Evolutionary conservation across 2,113 vertebrate species (phyloP).

Genomic region (Crotophaga sulcirostris): DNA sequence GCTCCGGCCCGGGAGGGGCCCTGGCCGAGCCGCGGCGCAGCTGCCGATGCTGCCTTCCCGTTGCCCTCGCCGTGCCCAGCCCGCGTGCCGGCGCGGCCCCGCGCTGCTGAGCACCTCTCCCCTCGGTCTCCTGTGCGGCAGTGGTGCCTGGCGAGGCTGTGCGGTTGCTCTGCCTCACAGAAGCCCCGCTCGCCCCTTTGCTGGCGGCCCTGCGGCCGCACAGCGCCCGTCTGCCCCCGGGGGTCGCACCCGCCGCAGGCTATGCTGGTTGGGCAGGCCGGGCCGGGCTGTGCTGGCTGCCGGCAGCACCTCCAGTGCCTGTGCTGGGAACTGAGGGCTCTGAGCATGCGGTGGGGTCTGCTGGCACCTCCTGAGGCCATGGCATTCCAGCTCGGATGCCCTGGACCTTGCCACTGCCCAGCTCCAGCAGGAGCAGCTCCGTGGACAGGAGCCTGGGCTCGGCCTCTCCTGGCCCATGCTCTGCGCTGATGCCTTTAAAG

Average conservation of each 20-base stretch:
- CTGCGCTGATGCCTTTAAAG: rapidly evolving
- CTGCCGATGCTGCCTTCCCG: too few relatives aligned
- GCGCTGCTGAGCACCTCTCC: too few relatives aligned
- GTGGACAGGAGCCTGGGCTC: neutral
- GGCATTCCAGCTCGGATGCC: rapidly evolving
- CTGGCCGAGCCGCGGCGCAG: too few relatives aligned
- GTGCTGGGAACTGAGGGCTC: rapidly evolving
- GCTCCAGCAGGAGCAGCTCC: neutral
- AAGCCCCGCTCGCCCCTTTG: rapidly evolving
- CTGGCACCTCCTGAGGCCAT: rapidly evolving
- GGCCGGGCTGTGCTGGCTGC: neutral
- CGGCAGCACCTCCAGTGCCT: rapidly evolving
- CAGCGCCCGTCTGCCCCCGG: too few relatives aligned
- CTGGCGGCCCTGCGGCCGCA: neutral
- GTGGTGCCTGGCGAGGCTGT: rapidly evolving
- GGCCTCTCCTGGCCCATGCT: neutral
- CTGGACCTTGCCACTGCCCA: rapidly evolving
- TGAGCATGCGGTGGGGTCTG: rapidly evolving
- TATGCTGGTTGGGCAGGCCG: too few relatives aligned
- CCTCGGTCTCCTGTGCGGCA: rapidly evolving
- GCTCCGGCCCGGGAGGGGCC: too few relatives aligned
- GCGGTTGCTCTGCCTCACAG: neutral
- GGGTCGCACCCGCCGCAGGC: too few relatives aligned
- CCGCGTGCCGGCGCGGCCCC: rapidly evolving
- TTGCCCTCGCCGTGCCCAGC: neutral